phyloP scores from a whole-genome alignment of 2,113 vertebrate genomes.

The Myotis yumanensis region DNA sequence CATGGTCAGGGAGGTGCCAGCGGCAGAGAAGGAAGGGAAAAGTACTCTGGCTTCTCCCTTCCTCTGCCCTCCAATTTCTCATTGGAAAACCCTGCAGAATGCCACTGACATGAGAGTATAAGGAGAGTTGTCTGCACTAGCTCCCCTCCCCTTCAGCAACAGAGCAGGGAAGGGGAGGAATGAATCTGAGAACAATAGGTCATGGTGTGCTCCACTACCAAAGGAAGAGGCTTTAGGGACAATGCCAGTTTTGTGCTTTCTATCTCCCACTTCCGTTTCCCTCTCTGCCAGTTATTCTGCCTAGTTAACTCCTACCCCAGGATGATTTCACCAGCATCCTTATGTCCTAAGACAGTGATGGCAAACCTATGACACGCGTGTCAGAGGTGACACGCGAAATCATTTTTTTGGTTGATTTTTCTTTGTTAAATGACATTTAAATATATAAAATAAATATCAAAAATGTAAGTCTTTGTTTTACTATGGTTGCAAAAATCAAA shows the following conservation, averaged over 20 bases:
- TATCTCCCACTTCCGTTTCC: not conserved
- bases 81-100: not conserved
- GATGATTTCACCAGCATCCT: not conserved
- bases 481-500: too few relatives aligned
- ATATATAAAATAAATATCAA: too few relatives aligned
- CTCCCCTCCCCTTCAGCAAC: not conserved
- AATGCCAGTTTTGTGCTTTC: not conserved
- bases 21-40: not conserved
- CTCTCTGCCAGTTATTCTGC: not conserved
- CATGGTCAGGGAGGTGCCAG: not conserved
- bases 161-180: not conserved
- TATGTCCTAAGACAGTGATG: too few relatives aligned
- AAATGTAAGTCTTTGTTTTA: too few relatives aligned
- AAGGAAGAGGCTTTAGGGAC: not conserved
- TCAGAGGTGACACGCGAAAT: too few relatives aligned
- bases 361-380: too few relatives aligned
- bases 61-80: not conserved
- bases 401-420: too few relatives aligned
- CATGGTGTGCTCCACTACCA: not conserved
- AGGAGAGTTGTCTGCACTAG: not conserved
- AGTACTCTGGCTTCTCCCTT: not conserved
- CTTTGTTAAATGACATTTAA: too few relatives aligned
- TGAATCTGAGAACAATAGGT: not conserved
- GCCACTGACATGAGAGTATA: fast-evolving
- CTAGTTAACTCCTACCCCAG: not conserved